Conservation (phyloP, 1,140 invertebrate genomes). For the Anagrus nilaparvatae region DNA sequence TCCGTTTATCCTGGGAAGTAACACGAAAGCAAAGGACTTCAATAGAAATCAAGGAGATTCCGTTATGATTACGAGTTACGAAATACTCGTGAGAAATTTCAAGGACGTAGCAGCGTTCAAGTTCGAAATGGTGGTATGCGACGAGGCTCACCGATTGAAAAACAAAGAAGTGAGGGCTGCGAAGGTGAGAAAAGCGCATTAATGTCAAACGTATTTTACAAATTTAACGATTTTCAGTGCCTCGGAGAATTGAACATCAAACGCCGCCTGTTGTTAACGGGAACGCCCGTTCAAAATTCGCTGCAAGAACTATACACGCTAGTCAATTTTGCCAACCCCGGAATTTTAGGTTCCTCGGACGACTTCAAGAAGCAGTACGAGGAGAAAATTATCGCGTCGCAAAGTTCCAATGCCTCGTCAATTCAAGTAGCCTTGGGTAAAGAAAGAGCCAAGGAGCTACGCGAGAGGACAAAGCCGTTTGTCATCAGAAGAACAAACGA, state of each 20-base stretch:
- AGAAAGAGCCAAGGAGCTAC: constrained; percentile 47
- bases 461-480: constrained; percentile 48
- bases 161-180: constrained; percentile 53
- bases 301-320: constrained; percentile 56
- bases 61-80: constrained; percentile 65
- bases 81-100: constrained; percentile 54
- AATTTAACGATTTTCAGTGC: constrained; percentile 24
- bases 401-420: constrained; percentile 43
- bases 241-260: constrained; percentile 40
- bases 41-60: constrained; percentile 38
- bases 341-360: constrained; percentile 43
- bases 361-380: constrained; percentile 54
- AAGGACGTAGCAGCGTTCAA: constrained; percentile 45
- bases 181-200: constrained; percentile 23
- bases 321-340: constrained; percentile 58
- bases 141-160: constrained; percentile 59
- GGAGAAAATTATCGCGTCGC: constrained; percentile 49
- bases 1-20: constrained; percentile 48
- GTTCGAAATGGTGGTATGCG: constrained; percentile 58
- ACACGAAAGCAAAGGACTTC: constrained; percentile 48
- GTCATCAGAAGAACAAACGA: constrained; percentile 58
- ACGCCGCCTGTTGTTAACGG: constrained; percentile 52
- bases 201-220: neutral
- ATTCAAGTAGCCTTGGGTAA: constrained; percentile 43
- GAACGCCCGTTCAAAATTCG: constrained; percentile 69